phyloP scores from a whole-genome alignment of 2,113 vertebrate genomes.

The Muscicapa adusta region DNA sequence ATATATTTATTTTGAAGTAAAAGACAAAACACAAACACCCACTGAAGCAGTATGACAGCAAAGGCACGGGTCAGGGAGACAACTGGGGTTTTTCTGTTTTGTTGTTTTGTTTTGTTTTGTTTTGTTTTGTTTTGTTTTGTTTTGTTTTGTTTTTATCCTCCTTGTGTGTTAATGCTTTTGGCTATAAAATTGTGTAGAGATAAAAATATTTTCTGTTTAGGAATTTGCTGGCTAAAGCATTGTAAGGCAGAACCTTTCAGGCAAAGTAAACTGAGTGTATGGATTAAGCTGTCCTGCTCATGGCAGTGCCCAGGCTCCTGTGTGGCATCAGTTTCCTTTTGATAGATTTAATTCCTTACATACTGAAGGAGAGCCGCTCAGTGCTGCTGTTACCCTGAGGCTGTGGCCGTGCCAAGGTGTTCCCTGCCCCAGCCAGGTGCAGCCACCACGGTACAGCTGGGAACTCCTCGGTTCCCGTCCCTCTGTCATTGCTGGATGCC shows the following conservation, averaged over 20 bases:
- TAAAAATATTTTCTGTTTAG: background rate
- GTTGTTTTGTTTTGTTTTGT: too few relatives aligned
- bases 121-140: too few relatives aligned
- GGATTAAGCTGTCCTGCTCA: background rate
- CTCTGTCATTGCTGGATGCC: accelerated
- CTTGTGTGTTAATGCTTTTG: background rate
- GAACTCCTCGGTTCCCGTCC: background rate
- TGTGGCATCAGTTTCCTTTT: background rate
- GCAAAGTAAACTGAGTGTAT: accelerated
- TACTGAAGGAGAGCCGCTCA: accelerated
- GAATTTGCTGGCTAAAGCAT: background rate
- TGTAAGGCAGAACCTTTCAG: background rate
- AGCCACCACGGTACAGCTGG: background rate
- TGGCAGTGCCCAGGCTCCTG: background rate
- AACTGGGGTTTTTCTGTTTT: background rate
- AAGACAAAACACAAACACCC: background rate
- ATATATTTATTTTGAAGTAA: background rate
- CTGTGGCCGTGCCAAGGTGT: background rate
- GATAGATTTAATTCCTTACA: background rate
- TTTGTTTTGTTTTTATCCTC: background rate
- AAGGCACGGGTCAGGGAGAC: background rate
- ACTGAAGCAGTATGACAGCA: background rate
- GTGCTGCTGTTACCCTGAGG: accelerated
- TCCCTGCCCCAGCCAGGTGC: accelerated
- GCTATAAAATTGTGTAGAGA: background rate